Conservation (phyloP, 1,140 invertebrate species). For the Globodera ellingtonae region DNA sequence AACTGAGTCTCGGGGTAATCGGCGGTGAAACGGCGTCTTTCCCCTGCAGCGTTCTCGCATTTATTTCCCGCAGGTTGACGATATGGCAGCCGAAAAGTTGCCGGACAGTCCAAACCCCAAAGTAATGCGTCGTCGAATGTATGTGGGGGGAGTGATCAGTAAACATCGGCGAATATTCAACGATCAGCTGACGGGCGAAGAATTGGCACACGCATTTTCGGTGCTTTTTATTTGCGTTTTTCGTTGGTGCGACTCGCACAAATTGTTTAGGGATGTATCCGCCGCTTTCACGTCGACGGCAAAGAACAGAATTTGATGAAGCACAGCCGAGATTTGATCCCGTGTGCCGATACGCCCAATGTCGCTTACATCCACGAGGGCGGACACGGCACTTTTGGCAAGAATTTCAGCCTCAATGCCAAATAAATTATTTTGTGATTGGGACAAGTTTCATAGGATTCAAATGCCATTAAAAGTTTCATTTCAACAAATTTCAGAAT, state of each 20-base stretch:
- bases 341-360: constrained; percentile 37
- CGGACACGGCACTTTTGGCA: constrained; percentile 45
- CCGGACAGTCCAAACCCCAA: constrained; percentile 55
- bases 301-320: constrained; percentile 38
- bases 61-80: constrained; percentile 47
- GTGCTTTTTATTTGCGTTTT: background rate
- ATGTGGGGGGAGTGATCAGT: constrained; percentile 63
- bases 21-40: background rate
- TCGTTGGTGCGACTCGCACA: background rate
- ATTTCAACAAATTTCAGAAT: constrained; percentile 27
- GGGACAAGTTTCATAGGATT: too few relatives aligned
- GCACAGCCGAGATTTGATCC: constrained; percentile 49
- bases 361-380: constrained; percentile 53
- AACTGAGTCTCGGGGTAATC: constrained; percentile 42
- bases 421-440: background rate
- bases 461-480: background rate
- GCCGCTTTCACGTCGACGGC: constrained; percentile 54
- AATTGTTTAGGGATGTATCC: constrained; percentile 50
- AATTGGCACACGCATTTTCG: constrained; percentile 19
- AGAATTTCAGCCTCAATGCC: background rate
- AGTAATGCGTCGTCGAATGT: constrained; percentile 61
- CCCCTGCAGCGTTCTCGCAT: background rate
- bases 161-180: constrained; percentile 52
- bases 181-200: constrained; percentile 17
- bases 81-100: constrained; percentile 36